Evolutionary conservation across 2,888 invertebrate genomes (phyloP).

Genomic region (Dione juno): DNA sequence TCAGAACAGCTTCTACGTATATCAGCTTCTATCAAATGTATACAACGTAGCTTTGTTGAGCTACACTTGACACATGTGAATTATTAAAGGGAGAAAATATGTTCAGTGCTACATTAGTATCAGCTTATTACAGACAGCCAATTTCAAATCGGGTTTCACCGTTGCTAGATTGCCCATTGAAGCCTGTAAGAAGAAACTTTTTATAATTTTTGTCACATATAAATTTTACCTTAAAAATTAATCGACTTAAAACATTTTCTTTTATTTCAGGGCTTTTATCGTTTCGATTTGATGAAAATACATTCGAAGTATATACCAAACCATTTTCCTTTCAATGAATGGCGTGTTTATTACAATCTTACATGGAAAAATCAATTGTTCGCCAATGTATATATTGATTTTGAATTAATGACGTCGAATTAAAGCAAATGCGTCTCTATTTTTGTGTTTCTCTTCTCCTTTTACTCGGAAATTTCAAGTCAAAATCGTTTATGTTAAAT

Average conservation of each 20-base stretch:
- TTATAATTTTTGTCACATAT: not conserved
- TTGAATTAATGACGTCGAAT: not conserved
- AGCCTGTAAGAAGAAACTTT: constrained; percentile 1
- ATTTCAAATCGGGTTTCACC: not conserved
- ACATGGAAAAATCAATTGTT: not conserved
- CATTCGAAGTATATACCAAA: not conserved
- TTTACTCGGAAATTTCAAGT: no score
- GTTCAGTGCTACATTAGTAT: not conserved
- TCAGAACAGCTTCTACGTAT: constrained; percentile 16
- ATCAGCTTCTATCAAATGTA: constrained; percentile 13
- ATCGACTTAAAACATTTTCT: not conserved
- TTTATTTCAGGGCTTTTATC: not conserved
- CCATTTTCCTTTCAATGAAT: not conserved
- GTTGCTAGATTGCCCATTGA: not conserved
- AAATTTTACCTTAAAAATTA: no score
- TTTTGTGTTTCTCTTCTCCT: no score
- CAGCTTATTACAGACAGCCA: constrained; percentile 7
- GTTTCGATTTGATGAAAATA: not conserved
- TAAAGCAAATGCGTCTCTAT: not conserved
- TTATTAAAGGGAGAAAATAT: not conserved
- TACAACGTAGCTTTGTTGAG: constrained; percentile 17
- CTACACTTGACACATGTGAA: not conserved
- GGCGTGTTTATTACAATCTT: constrained; percentile 1
- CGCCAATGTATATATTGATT: not conserved
- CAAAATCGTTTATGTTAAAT: no score